Percentiles rank a stretch among this genome's conserved stretches.
Conservation (phyloP, 2,113 vertebrate species). For the Ictalurus furcatus region DNA sequence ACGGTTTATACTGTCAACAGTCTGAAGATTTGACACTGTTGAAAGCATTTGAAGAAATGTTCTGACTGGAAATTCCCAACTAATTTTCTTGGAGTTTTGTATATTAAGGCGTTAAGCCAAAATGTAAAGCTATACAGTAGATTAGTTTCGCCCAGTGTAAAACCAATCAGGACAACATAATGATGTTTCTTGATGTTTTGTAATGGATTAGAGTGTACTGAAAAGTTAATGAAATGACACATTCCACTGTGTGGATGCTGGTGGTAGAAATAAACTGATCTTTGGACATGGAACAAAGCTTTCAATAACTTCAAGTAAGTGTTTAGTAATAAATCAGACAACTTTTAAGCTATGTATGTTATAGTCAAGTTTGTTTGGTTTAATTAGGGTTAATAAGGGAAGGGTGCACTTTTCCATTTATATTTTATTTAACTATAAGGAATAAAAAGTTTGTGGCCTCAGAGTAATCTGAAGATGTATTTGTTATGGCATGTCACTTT, state of each 20-base stretch:
- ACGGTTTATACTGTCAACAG: no score
- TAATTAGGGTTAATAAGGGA: not conserved
- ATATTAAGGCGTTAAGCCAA: no score
- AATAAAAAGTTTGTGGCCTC: no score
- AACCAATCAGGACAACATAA: not conserved
- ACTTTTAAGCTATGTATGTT: no score
- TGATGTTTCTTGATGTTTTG: no score
- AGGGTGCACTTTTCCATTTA: not conserved
- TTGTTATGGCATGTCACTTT: not conserved
- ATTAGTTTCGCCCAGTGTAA: no score
- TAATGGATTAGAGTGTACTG: not conserved
- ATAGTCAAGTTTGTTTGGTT: not conserved
- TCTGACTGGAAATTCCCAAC: not conserved
- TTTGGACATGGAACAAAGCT: constrained; percentile 56
- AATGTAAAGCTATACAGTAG: no score
- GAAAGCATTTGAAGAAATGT: not conserved
- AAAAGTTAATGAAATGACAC: constrained; percentile 41
- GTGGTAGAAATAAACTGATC: constrained; percentile 18
- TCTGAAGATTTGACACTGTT: no score
- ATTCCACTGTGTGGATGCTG: constrained; percentile 52
- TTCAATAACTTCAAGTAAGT: constrained; percentile 48
- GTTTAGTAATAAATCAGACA: not conserved
- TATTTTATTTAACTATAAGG: not conserved
- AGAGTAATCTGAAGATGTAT: not conserved
- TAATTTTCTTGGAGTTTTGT: not conserved